Percentiles rank a stretch among this genome's conserved stretches.
These are phyloP conservation scores for Etheostoma nigrum DNA, from an alignment of 2,797 vertebrate species.

Conservation along the genomic window DNA sequence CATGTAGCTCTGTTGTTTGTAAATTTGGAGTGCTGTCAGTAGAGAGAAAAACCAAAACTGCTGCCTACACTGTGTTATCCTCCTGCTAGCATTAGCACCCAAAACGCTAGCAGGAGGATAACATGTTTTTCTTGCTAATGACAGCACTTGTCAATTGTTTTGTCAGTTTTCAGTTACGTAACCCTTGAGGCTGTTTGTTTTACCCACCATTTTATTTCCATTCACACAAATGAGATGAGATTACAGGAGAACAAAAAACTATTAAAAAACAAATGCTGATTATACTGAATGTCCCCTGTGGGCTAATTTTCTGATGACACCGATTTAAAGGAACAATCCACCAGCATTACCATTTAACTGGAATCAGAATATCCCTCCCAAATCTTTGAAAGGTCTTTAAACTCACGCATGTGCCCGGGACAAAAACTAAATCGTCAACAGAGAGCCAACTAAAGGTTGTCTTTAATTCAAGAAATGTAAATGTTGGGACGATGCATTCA, in stretches of 20 bases:
- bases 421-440: not conserved
- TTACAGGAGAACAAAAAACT: not conserved
- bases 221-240: not conserved
- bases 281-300: not conserved
- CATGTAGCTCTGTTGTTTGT: too few relatives aligned
- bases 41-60: too few relatives aligned
- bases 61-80: too few relatives aligned
- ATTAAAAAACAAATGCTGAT: not conserved
- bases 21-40: too few relatives aligned
- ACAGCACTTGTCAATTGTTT: too few relatives aligned
- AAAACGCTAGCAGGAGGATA: too few relatives aligned
- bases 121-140: too few relatives aligned
- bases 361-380: not conserved
- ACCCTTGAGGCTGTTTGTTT: not conserved
- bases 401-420: not conserved
- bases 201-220: not conserved
- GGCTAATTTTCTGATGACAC: not conserved
- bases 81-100: too few relatives aligned
- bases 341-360: not conserved
- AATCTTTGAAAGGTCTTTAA: not conserved
- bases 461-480: not conserved
- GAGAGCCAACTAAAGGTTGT: not conserved
- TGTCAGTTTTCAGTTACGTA: not conserved
- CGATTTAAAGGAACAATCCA: not conserved
- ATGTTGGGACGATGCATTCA: not conserved